A percentile compares a stretch with the other conserved stretches of the same genome.
These are phyloP conservation scores for Meriones unguiculatus DNA, from an alignment of 2,113 vertebrate species.

Conservation along the genomic window DNA sequence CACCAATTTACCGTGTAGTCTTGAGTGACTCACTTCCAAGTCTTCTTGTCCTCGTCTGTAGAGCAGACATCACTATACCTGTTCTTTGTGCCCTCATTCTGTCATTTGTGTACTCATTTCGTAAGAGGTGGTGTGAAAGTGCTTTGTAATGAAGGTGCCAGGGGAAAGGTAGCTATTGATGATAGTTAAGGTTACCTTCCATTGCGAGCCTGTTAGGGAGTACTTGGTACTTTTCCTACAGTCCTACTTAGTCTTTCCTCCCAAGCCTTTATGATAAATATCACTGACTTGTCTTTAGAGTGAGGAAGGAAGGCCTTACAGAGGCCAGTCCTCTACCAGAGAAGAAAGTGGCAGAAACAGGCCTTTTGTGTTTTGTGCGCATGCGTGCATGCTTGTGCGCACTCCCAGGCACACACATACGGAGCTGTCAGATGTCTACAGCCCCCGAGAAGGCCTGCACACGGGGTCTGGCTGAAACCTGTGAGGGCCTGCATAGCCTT, in stretches of 20 bases:
- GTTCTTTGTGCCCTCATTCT: constrained; percentile 61
- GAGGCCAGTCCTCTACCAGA: not conserved
- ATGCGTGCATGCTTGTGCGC: too few relatives aligned
- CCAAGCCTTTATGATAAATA: not conserved
- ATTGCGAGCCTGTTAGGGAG: not conserved
- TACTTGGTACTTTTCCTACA: not conserved
- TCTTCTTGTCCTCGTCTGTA: not conserved
- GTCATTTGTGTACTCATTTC: not conserved
- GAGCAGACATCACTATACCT: not conserved
- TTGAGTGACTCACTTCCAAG: constrained; percentile 1
- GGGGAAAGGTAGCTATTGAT: not conserved
- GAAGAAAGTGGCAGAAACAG: not conserved
- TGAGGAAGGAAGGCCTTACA: not conserved
- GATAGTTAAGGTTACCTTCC: not conserved
- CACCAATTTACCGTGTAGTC: not conserved
- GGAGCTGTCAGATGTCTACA: not conserved
- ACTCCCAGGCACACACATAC: too few relatives aligned
- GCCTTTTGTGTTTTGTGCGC: fast-evolving
- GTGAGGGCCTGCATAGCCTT: not conserved
- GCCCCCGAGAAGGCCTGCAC: fast-evolving
- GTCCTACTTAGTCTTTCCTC: not conserved
- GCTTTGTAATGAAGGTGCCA: constrained; percentile 12
- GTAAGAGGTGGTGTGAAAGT: constrained; percentile 33
- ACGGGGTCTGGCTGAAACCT: not conserved
- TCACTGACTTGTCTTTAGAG: not conserved